A percentile compares a stretch with the other conserved stretches of the same genome.
These are phyloP conservation scores for Prenolepis imparis DNA, from an alignment of 2,888 invertebrate species.

Conservation along the genomic window DNA sequence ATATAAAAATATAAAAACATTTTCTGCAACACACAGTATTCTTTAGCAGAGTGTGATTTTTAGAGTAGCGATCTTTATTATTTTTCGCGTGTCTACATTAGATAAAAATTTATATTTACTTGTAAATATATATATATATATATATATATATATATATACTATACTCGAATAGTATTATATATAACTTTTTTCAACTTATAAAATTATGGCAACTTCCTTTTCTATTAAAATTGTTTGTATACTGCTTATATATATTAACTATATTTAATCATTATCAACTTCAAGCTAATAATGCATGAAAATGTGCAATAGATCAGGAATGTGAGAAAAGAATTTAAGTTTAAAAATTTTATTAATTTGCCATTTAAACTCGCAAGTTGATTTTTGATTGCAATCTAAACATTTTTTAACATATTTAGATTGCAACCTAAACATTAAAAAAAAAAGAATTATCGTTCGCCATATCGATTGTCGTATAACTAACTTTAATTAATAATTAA, in stretches of 20 bases:
- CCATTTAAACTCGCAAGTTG: background rate
- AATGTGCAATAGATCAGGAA: background rate
- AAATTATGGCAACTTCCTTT: background rate
- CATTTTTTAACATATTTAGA: too few species aligned
- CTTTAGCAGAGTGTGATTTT: background rate
- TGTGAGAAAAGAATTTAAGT: background rate
- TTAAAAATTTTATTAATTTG: background rate
- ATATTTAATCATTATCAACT: background rate
- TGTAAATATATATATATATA: background rate
- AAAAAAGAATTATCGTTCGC: too few species aligned
- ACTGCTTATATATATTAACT: background rate
- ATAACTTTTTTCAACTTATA: background rate
- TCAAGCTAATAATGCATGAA: constrained; percentile 5
- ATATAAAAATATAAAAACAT: constrained; percentile 31
- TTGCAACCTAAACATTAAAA: too few species aligned
- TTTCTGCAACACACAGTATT: background rate
- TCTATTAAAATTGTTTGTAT: background rate
- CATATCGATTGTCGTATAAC: too few species aligned
- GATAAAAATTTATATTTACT: background rate
- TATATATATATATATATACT: too few species aligned
- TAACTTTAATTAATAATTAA: too few species aligned
- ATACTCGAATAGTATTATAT: background rate
- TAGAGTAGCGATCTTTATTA: too few species aligned
- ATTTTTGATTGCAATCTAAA: too few species aligned
- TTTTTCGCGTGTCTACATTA: background rate